These are phyloP conservation scores for Heliocidaris erythrogramma DNA, from an alignment of 35 echinoderm and acorn worm species.

Conservation along the genomic window DNA sequence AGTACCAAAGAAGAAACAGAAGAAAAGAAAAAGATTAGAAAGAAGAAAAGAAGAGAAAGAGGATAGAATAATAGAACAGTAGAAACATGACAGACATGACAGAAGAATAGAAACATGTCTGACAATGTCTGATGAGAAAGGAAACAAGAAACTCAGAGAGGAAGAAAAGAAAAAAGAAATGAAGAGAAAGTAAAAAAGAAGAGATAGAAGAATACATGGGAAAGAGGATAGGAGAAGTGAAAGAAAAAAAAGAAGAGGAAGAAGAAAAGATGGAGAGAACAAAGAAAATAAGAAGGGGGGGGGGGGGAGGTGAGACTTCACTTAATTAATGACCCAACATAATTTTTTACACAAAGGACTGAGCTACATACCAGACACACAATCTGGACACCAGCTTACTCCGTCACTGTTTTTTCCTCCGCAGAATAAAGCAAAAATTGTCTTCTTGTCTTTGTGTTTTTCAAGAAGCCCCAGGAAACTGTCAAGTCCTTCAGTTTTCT, in stretches of 20 bases:
- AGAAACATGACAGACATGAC: too few relatives aligned
- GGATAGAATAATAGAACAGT: too few relatives aligned
- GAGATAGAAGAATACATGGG: too few relatives aligned
- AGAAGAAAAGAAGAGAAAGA: too few relatives aligned
- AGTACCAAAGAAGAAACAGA: too few relatives aligned
- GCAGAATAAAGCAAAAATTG: neutral
- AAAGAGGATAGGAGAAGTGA: too few relatives aligned
- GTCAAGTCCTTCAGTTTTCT: neutral
- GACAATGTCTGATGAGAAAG: too few relatives aligned
- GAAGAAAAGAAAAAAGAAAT: too few relatives aligned
- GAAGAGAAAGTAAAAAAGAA: too few relatives aligned
- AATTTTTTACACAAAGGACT: neutral
- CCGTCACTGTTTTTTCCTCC: neutral
- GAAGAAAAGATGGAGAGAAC: neutral
- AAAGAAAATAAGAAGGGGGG: neutral
- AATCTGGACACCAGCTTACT: slow-evolving; percentile 16
- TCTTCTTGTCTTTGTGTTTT: slow-evolving; percentile 7
- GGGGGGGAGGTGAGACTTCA: neutral
- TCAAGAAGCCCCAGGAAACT: neutral
- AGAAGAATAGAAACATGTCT: too few relatives aligned
- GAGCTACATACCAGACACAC: neutral
- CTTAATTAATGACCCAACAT: neutral
- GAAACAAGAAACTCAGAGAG: too few relatives aligned
- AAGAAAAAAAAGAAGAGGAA: neutral
- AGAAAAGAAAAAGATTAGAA: too few relatives aligned